Percentiles rank a stretch among this genome's conserved stretches.
Conservation (phyloP, 2,113 vertebrate species). For the Nothocercus julius region DNA sequence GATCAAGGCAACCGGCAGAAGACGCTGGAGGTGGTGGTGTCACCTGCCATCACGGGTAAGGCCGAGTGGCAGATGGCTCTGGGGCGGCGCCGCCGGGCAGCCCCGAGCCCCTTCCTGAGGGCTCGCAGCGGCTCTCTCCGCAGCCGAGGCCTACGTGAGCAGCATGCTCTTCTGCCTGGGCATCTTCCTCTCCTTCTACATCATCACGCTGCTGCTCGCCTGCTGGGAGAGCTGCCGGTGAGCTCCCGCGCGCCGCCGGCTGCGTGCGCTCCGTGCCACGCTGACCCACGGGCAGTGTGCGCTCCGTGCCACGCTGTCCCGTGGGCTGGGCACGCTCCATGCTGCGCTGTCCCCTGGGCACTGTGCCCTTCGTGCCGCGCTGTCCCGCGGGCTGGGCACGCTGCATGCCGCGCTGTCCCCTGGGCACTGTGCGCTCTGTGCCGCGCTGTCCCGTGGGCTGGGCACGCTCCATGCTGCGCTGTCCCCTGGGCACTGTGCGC, state of each 20-base stretch:
- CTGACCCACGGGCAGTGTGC: accelerated
- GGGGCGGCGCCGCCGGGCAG: background rate
- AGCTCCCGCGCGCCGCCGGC: background rate
- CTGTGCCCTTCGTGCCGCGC: too few species aligned
- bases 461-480: too few species aligned
- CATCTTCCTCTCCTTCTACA: constrained; percentile 95
- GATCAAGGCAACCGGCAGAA: constrained; percentile 92
- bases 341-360: too few species aligned
- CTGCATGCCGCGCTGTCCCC: too few species aligned
- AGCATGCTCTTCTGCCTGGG: constrained; percentile 93
- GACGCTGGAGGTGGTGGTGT: constrained; percentile 86
- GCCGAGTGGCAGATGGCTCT: background rate
- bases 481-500: too few species aligned
- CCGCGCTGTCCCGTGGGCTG: too few species aligned
- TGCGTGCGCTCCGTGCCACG: background rate
- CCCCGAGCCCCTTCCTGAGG: background rate
- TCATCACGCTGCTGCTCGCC: constrained; percentile 86
- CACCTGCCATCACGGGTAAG: constrained; percentile 90
- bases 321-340: too few species aligned
- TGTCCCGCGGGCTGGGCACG: too few species aligned
- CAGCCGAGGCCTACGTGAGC: constrained; percentile 88
- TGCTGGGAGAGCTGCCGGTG: constrained; percentile 92
- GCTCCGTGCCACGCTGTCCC: background rate
- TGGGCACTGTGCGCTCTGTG: too few species aligned
- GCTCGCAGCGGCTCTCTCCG: background rate